Evolutionary conservation across 2,888 invertebrate genomes (phyloP).

Genomic region (Mimachlamys varia): DNA sequence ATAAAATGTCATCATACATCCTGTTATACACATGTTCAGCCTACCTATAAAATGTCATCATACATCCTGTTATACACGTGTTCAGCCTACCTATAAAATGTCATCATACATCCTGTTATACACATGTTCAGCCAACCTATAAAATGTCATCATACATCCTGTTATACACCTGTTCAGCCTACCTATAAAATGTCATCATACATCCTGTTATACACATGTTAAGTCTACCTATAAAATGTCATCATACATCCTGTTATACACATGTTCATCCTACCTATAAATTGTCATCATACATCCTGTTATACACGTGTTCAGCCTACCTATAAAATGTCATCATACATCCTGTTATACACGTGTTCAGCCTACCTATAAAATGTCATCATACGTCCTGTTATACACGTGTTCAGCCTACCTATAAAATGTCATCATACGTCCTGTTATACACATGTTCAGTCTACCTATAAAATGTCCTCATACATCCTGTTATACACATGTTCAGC

Average conservation of each 20-base stretch:
- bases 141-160: conserved; percentile 98
- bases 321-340: conserved; percentile 99
- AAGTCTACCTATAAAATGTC: too few species aligned
- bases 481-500: conserved; percentile 96
- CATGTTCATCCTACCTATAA: conserved; percentile 95
- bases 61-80: conserved; percentile 96
- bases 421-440: conserved; percentile 98
- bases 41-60: conserved; percentile 99
- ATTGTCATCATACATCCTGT: conserved; percentile 99
- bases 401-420: conserved; percentile 99
- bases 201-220: conserved; percentile 97
- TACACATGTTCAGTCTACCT: conserved; percentile 95
- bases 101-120: conserved; percentile 98
- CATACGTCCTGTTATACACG: conserved; percentile 97
- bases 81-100: conserved; percentile 98
- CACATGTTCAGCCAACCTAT: conserved; percentile 95
- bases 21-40: conserved; percentile 96
- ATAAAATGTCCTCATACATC: conserved; percentile 98
- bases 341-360: conserved; percentile 96
- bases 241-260: conserved; percentile 98
- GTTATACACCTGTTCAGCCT: conserved; percentile 97
- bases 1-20: conserved; percentile 98
- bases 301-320: conserved; percentile 95
- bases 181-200: conserved; percentile 99
- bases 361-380: conserved; percentile 98